These are phyloP conservation scores for Baccha elongata DNA, from an alignment of 2,888 invertebrate genomes.

Conservation along the genomic window DNA sequence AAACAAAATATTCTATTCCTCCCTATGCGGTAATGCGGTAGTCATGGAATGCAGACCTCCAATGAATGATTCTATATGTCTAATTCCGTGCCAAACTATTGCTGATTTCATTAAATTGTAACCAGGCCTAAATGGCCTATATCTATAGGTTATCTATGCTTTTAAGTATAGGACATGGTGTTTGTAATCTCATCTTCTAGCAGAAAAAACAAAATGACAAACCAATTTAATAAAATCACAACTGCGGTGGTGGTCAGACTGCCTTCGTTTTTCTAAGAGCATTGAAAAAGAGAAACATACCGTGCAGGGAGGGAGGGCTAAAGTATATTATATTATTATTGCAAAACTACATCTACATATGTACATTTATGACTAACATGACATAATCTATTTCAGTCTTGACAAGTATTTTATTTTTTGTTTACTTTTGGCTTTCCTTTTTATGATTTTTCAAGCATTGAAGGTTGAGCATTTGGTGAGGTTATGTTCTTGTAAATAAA, in stretches of 20 bases:
- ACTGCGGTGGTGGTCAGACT: slow-evolving; percentile 29
- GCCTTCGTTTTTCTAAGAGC: slow-evolving; percentile 4
- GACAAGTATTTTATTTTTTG: slow-evolving; percentile 13
- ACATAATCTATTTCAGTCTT: slow-evolving; percentile 33
- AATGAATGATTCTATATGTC: slow-evolving; percentile 14
- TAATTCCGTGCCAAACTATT: slow-evolving; percentile 32
- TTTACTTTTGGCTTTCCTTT: slow-evolving; percentile 7
- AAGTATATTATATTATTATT: slow-evolving; percentile 4
- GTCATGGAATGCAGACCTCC: slow-evolving; percentile 2
- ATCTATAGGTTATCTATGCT: slow-evolving; percentile 18
- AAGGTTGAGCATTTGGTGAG: neutral
- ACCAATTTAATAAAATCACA: slow-evolving; percentile 40
- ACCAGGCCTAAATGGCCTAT: slow-evolving; percentile 36
- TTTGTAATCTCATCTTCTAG: slow-evolving; percentile 30
- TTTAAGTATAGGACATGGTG: slow-evolving; percentile 13
- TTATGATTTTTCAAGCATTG: neutral
- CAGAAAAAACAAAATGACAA: slow-evolving; percentile 24
- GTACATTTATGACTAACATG: slow-evolving; percentile 7
- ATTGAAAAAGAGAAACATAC: slow-evolving; percentile 7
- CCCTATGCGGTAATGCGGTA: slow-evolving; percentile 1
- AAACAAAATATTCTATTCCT: slow-evolving; percentile 17
- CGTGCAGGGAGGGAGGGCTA: slow-evolving; percentile 7
- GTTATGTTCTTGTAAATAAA: neutral
- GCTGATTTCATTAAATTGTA: slow-evolving; percentile 29
- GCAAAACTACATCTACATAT: neutral